Base-by-base conservation (phyloP, 2,113 vertebrate species). In the Carettochelys insculpta region DNA sequence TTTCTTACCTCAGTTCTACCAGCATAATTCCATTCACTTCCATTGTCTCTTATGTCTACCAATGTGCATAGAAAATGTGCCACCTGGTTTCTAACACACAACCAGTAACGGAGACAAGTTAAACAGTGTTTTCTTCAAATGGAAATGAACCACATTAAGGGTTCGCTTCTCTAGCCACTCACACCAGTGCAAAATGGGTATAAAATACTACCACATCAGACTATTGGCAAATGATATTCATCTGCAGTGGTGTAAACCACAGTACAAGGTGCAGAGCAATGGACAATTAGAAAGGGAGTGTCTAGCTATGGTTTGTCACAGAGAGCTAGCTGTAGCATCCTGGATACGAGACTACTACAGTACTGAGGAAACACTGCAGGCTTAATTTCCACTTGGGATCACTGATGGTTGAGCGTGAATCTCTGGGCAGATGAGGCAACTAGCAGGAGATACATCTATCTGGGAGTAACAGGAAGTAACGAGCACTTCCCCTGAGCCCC, bases 61-160 rank as follows among this genome's bases (percentile, higher is more conserved):
- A 27, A 27, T 2, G 25, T 75, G 22, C 34, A 14, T 1, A 77
- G 20, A 34, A 8, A 14, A 38, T 79, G 5, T 19, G 81, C 51
- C 79, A 71, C 48, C 48, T 52, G 25, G 22, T 75, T 56, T n/a
- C 16, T 61, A 1, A 38, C 77, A 8, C 10, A 16, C 10, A 5
- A 43, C 34, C 41, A 82, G 56, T 45, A 84, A 31, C 9, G 82
- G 83, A 16, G 19, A 0, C 2, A 11, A 3, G 14, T 31, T 53
- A 6, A 10, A 68, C 5, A 0, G 1, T 1, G 31, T 79, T 86
- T 82, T 14, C 43, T 80, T 86, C n/a, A 4, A 11, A 8, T 0
- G 0, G 6, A 12, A 3, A 3, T 25, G 29, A 31, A 51, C 31
- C 11, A 4, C 3, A 11, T 13, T 54, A 25, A 34, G 43, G 43